Conservation (phyloP, 2,113 vertebrate species). For the Pagrus major region DNA sequence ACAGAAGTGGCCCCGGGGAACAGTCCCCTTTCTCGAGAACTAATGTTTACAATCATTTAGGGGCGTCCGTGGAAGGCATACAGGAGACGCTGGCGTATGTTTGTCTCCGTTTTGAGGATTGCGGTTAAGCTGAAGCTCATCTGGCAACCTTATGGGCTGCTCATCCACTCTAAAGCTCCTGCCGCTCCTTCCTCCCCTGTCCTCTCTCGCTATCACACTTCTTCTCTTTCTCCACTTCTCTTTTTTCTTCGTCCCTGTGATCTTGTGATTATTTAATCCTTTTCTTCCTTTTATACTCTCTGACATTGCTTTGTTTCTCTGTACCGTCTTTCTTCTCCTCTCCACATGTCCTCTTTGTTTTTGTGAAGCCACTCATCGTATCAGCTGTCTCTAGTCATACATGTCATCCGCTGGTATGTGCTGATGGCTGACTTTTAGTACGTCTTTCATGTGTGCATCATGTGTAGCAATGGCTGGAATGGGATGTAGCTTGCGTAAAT, state of each 20-base stretch:
- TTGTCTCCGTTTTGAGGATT: constrained; percentile 81
- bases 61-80: constrained; percentile 74
- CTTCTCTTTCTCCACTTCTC: constrained; percentile 19
- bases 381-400: constrained; percentile 73
- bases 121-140: constrained; percentile 83
- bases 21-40: constrained; percentile 70
- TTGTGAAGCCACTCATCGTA: constrained; percentile 34
- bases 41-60: constrained; percentile 85
- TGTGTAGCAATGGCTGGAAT: constrained; percentile 79
- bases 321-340: background rate
- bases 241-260: constrained; percentile 19
- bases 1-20: constrained; percentile 67
- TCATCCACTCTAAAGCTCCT: constrained; percentile 64
- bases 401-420: constrained; percentile 78
- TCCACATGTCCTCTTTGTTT: constrained; percentile 41
- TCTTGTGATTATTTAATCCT: constrained; percentile 31
- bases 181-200: constrained; percentile 44
- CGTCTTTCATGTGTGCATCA: constrained; percentile 79
- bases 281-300: constrained; percentile 27
- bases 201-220: constrained; percentile 36
- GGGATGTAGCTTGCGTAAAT: constrained; percentile 80
- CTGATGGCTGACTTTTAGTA: constrained; percentile 76
- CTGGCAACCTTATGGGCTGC: constrained; percentile 82
- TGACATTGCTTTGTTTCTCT: background rate
- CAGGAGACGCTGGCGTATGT: constrained; percentile 79